phyloP scores from a whole-genome alignment of 2,113 vertebrate genomes.

The Petroica traversi region DNA sequence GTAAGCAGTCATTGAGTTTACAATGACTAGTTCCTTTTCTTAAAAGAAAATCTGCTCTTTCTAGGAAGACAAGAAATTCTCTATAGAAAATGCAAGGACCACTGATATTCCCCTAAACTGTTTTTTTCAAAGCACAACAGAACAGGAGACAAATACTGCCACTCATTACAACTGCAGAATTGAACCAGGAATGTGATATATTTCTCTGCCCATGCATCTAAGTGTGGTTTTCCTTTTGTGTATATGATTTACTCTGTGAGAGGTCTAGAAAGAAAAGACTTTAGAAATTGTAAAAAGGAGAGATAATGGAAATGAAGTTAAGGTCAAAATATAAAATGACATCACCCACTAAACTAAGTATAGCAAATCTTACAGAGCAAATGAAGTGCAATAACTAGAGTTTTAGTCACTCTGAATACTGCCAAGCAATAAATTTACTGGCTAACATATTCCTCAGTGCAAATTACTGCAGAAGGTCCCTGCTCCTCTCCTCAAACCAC shows the following conservation, averaged over 20 bases:
- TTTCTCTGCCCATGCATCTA: not conserved
- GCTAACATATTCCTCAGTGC: not conserved
- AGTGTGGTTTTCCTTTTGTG: not conserved
- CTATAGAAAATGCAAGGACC: not conserved
- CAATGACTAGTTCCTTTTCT: not conserved
- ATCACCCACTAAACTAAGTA: not conserved
- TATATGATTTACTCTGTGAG: not conserved
- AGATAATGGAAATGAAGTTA: not conserved
- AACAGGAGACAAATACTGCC: not conserved
- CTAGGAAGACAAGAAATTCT: not conserved
- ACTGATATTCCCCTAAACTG: not conserved
- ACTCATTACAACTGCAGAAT: not conserved
- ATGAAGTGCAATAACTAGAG: not conserved
- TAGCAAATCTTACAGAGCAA: not conserved
- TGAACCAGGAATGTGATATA: not conserved
- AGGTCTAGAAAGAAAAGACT: not conserved
- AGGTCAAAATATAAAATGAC: not conserved
- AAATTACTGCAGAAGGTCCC: not conserved
- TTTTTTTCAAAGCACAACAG: not conserved
- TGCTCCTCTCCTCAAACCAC: not conserved
- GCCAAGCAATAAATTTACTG: not conserved
- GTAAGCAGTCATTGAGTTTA: not conserved
- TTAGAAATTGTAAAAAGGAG: not conserved
- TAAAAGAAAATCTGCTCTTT: not conserved
- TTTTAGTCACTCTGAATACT: not conserved